A percentile compares a stretch with the other conserved stretches of the same genome.
phyloP scores from a whole-genome alignment of 2,113 vertebrate species.

The Micromys minutus region DNA sequence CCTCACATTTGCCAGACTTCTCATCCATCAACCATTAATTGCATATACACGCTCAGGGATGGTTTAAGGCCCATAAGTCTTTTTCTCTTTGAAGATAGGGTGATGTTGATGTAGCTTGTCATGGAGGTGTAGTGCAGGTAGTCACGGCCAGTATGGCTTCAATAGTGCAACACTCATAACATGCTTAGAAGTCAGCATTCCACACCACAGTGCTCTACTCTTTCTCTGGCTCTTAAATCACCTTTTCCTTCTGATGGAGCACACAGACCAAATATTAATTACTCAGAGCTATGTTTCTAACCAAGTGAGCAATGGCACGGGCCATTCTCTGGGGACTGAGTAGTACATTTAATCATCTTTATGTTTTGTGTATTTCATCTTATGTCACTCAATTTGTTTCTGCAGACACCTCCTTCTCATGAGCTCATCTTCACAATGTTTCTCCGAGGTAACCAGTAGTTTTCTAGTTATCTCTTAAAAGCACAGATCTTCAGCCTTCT shows the following conservation, averaged over 20 bases:
- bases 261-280: neutral
- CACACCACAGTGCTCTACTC: neutral
- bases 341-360: neutral
- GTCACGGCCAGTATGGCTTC: no score
- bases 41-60: neutral
- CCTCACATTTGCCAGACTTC: constrained; percentile 9
- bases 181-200: neutral
- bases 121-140: no score
- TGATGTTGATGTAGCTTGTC: no score
- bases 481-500: neutral
- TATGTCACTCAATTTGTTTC: neutral
- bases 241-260: neutral
- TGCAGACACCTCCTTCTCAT: neutral
- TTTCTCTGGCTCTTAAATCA: neutral
- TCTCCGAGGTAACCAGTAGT: neutral
- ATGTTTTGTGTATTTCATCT: neutral
- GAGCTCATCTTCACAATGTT: neutral
- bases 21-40: neutral
- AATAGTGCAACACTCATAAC: neutral
- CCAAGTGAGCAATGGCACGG: neutral
- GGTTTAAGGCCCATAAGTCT: neutral
- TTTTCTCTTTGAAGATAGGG: no score
- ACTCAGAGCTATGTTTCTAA: neutral
- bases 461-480: neutral
- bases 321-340: neutral